Base-by-base conservation (phyloP, 2,113 vertebrate genomes). In the Alouatta palliata region DNA sequence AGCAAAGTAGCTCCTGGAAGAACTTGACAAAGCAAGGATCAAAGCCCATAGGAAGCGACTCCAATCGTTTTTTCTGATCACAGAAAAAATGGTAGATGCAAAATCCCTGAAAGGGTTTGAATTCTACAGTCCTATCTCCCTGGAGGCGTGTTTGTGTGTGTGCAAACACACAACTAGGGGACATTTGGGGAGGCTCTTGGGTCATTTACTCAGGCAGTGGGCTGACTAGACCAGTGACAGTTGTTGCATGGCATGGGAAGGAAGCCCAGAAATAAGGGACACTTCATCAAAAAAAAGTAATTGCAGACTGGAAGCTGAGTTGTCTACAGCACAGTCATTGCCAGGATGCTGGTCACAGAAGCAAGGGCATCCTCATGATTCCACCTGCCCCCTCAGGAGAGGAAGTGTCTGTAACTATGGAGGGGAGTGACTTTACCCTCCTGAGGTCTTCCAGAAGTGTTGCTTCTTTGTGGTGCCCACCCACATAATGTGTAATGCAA, bases 71-170 rank as follows among this genome's bases (percentile, higher is more conserved):
- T 52, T 52, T 52, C 16, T 52, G 49, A 9, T 5, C 87, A 49
- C 49, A 37, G 37, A 35, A 10, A 37, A 80, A 47, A 43, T 3
- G 21, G 70, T 0, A 21, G 68, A 21, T 2, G 12, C 8, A 1
- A 13, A 47, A 19, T 11, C 54, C 32, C 8, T 2, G 14, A 17
- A 14, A 43, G 45, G 54, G 27, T 3, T 37, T 12, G 8, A 30
- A 8, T 3, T 37, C 83, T 54, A 17, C 84, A 35, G 25, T 25
- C 45, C 84, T 20, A 17, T 12, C n/a, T 73, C n/a, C 43, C n/a
- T 3, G 1, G 5, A 1, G 3, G 1, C 30, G 3, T 5, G 17
- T 35, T 0, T 40, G 35, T 13, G 19, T 35, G 8, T 1, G 2
- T 23, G 21, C 13, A 12, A 71, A 35, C 61, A 25, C 58, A 21